phyloP scores from a whole-genome alignment of 1,140 invertebrate genomes.

The Matsumurasca onukii region DNA sequence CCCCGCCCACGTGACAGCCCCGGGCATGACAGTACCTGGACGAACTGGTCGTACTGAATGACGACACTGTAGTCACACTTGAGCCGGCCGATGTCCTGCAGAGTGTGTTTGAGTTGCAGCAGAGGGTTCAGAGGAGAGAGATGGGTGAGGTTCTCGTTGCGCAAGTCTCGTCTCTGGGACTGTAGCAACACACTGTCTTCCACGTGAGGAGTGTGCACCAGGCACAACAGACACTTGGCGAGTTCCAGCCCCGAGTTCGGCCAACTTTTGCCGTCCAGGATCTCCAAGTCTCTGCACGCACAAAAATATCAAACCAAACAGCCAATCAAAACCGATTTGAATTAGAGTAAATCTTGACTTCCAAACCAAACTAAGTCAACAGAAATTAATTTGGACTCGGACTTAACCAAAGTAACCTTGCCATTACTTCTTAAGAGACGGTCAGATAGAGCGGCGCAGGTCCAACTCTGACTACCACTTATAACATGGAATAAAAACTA shows the following conservation, averaged over 20 bases:
- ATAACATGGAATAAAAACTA: too few relatives aligned
- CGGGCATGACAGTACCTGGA: too few relatives aligned
- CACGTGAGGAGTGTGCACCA: neutral
- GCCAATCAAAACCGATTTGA: too few relatives aligned
- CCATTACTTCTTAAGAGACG: too few relatives aligned
- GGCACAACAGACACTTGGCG: neutral
- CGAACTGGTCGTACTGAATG: neutral
- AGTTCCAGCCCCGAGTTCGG: conserved; percentile 1
- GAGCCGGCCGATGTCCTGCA: neutral
- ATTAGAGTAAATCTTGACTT: too few relatives aligned
- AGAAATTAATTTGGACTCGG: too few relatives aligned
- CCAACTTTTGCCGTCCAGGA: neutral
- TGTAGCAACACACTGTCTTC: neutral
- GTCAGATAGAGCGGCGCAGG: too few relatives aligned
- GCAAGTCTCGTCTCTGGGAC: neutral
- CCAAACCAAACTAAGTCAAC: too few relatives aligned
- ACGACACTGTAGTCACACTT: neutral
- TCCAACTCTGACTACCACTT: too few relatives aligned
- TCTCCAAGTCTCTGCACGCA: neutral
- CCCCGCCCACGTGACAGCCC: too few relatives aligned
- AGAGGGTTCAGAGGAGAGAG: neutral
- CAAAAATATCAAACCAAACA: too few relatives aligned
- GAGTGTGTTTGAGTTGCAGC: neutral
- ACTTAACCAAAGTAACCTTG: too few relatives aligned
- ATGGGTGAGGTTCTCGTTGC: neutral